Base-by-base conservation (phyloP, 2,797 vertebrate genomes). In the Spinibarbus caldwelli region DNA sequence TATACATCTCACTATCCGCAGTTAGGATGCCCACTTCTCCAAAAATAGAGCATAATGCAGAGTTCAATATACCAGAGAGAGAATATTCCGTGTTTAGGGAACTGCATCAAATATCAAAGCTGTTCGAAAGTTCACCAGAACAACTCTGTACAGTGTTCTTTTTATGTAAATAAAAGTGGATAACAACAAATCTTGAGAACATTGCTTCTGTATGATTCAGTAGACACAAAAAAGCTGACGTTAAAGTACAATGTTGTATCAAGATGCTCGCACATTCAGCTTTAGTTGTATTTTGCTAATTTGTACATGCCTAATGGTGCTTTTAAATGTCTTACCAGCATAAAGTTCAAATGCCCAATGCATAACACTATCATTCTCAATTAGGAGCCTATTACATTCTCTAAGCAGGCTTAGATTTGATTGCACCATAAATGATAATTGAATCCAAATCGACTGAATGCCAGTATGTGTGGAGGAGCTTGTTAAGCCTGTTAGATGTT, bases 371-470 rank as follows among this genome's bases (percentile, higher is more conserved):
- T 86, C 87, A 85, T 83, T 89, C 80, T 71, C 79, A 87, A 89
- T 89, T 87, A 89, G 79, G 14, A 76, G 71, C n/a, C 77, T 85
- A 70, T 80, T 85, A 70, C 71, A 76, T 71, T 85, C 79, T 75
- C 70, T 80, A 85, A 87, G 72, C 80, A 86, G 85, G 77, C 72
- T 43, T 70, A 38, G 64, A 88, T 87, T 84, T 71, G 86, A 87
- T 81, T 88, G 78, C 80, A 29, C 80, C 85, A 83, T 79, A 83
- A 89, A 89, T 88, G 71, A 86, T 88, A 88, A 87, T 89, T 88
- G 86, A 78, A 87, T 78, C 78, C 73, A 80, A 87, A 88, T 88
- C 86, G 85, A 89, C 82, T 89, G 85, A 89, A 88, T 80, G 80
- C 57, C 82, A 70, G 82, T 81, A 36, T 78, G 83, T 80, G 83